Evolutionary conservation across 2,888 invertebrate species (phyloP).

Genomic region (Ectemnius cavifrons): DNA sequence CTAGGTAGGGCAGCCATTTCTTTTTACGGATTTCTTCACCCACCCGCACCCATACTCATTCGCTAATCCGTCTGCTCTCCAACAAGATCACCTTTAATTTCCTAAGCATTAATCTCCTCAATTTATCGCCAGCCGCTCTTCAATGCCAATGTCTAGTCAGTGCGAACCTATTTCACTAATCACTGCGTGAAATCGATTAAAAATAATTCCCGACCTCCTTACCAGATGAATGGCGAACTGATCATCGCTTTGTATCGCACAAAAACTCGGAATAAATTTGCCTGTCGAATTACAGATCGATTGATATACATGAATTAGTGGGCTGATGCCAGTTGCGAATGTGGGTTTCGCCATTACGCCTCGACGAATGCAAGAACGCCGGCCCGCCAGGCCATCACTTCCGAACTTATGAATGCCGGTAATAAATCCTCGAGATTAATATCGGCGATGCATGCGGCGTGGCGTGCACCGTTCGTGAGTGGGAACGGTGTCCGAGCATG

Average conservation of each 20-base stretch:
- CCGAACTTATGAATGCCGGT: conserved; percentile 8
- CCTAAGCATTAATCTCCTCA: conserved; percentile 63
- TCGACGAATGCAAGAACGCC: no score
- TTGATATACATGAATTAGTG: no score
- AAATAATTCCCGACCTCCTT: background rate
- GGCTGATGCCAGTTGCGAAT: no score
- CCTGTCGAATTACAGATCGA: background rate
- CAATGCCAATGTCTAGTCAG: conserved; percentile 37
- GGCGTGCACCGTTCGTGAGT: conserved; percentile 3
- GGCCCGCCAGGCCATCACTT: conserved; percentile 9
- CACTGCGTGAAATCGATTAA: background rate
- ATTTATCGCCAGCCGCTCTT: conserved; percentile 56
- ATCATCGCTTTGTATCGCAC: background rate
- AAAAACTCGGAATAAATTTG: background rate
- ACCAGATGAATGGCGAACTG: background rate
- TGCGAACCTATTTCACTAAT: conserved; percentile 26
- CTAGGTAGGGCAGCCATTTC: conserved; percentile 60
- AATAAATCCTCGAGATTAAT: conserved; percentile 24
- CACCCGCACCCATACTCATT: conserved; percentile 17
- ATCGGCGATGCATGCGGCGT: conserved; percentile 10
- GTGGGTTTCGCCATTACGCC: no score
- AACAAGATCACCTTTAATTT: conserved; percentile 53
- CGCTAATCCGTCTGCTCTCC: conserved; percentile 24
- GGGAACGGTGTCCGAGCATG: conserved; percentile 1
- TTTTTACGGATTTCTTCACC: conserved; percentile 43